phyloP scores from a whole-genome alignment of 2,113 vertebrate genomes.

The Bombycilla garrulus region DNA sequence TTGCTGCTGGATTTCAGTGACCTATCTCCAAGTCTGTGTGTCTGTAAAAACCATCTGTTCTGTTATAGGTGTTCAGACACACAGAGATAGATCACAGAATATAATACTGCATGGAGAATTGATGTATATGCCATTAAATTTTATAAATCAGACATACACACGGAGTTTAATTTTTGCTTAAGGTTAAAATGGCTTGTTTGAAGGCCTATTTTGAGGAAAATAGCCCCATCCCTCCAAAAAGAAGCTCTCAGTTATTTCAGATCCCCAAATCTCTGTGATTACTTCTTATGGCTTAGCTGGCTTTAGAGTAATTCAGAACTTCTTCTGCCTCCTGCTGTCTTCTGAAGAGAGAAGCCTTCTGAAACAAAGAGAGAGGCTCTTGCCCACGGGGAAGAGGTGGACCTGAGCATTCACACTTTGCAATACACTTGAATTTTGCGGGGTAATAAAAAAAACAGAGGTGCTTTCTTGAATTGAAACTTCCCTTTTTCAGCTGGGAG shows the following conservation, averaged over 20 bases:
- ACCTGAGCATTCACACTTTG: constrained; percentile 18
- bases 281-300: background rate
- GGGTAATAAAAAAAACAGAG: background rate
- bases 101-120: background rate
- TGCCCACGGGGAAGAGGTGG: background rate
- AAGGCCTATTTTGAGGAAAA: background rate
- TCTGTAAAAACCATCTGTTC: background rate
- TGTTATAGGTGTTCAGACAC: background rate
- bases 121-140: background rate
- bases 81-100: background rate
- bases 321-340: constrained; percentile 38
- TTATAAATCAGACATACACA: background rate
- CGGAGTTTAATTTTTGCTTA: background rate
- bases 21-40: background rate
- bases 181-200: background rate
- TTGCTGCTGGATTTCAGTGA: background rate
- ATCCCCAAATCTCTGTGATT: background rate
- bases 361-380: constrained; percentile 2
- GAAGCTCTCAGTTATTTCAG: background rate
- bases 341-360: constrained; percentile 36
- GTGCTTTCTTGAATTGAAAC: constrained; percentile 18
- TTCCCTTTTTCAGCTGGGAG: constrained; percentile 42
- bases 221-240: background rate
- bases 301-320: background rate
- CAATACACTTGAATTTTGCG: background rate